Evolutionary conservation across 2,113 vertebrate genomes (phyloP), one percentile per base, ranked within the genome.

Genomic region (Vireo altiloquus): DNA sequence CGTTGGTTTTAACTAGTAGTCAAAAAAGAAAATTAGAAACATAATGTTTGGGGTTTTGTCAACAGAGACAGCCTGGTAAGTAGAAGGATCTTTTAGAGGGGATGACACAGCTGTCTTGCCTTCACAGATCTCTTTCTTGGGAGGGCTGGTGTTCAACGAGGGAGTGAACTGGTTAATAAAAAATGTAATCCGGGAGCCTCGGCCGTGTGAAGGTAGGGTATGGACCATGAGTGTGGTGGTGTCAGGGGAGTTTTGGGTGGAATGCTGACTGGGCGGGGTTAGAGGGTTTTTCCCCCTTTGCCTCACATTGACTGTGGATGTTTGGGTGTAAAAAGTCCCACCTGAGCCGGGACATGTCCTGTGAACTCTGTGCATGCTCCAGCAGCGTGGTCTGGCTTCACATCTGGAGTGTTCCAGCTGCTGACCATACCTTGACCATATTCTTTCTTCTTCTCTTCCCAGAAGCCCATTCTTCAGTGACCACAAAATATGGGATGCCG

Each of bases 151-250:
- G 28, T 97, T 99, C 91, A 99, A 99, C 57, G 99, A 99, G 97
- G 99, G 98, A 71, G 98, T 99, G 93, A 99, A 99, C 98, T 99
- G 99, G 99, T 87, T 99, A 94, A 98, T 99, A 95, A 99, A 99
- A 97, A 98, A 99, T 96, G 98, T 99, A 86, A 95, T 99, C 97
- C 98, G 98, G 97, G 99, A 99, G 96, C 99, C 99, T 11, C 98
- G 99, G 92, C 99, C 99, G 33, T 99, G 99, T 13, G 98, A 99
- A 99, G 99, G 99, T 99, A 97, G 69, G 68, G 71, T 59, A 27
- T 72, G 59, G 49, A 35, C n/a, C 13, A 0, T 3, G 56, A 64
- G 18, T 9, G n/a, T 37, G 25, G 5, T 23, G 71, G 21, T 57
- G 50, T 17, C 2, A 9, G 27, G 44, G 35, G 33, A 40, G n/a